Conservation (phyloP, 2,113 vertebrate genomes). For the Clarias batrachus region DNA sequence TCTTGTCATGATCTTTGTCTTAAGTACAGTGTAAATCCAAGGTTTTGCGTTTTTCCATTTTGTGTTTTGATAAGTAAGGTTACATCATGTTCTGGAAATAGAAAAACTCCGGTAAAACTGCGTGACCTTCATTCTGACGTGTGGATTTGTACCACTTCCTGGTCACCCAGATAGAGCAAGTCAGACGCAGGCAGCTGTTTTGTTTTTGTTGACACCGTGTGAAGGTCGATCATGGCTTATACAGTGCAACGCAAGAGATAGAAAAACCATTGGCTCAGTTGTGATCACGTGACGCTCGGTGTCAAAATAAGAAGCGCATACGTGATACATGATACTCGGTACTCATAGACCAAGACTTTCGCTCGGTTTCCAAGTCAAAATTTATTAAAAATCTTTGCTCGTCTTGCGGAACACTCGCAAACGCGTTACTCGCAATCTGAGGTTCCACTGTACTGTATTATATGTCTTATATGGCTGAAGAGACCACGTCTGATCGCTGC, state of each 20-base stretch:
- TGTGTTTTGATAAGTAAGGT: neutral
- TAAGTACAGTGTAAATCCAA: neutral
- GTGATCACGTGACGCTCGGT: no score
- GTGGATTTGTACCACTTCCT: constrained; percentile 57
- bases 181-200: constrained; percentile 54
- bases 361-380: no score
- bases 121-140: constrained; percentile 46
- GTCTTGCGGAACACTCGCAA: no score
- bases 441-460: no score
- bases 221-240: constrained; percentile 10
- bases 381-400: no score
- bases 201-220: constrained; percentile 65
- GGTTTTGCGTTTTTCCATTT: neutral
- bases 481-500: neutral
- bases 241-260: no score
- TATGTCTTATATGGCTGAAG: neutral
- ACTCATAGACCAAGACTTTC: no score
- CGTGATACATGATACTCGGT: no score
- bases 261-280: no score
- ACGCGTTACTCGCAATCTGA: no score
- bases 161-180: constrained; percentile 60
- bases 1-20: no score
- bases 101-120: constrained; percentile 32
- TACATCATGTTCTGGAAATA: neutral
- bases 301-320: no score